phyloP scores from a whole-genome alignment of 2,797 vertebrate species.

The Sebastes trivittatus region DNA sequence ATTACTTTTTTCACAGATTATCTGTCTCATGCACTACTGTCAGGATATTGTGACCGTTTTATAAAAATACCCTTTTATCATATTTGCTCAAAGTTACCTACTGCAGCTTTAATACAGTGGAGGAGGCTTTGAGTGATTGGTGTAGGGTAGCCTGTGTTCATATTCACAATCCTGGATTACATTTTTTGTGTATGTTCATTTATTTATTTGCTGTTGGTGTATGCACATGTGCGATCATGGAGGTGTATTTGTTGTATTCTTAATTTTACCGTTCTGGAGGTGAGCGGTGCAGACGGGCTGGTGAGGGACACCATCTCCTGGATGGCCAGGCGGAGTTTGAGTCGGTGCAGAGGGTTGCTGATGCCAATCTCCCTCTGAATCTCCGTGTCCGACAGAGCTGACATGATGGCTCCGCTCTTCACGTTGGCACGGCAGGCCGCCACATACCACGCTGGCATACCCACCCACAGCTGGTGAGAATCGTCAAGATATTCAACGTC shows the following conservation, averaged over 20 bases:
- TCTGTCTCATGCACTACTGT: too few species aligned
- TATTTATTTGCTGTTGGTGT: neutral
- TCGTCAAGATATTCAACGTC: conserved; percentile 57
- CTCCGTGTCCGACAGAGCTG: conserved; percentile 94
- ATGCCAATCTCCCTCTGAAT: conserved; percentile 98
- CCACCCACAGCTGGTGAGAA: conserved; percentile 92
- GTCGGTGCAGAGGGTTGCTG: conserved; percentile 94
- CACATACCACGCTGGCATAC: conserved; percentile 98
- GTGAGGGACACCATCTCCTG: conserved; percentile 98
- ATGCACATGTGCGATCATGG: neutral
- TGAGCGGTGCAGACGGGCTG: conserved; percentile 94
- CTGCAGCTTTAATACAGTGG: neutral
- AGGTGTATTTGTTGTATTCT: conserved; percentile 9
- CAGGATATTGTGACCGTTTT: fast-evolving
- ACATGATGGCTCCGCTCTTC: conserved; percentile 98
- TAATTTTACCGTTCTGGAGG: conserved; percentile 89
- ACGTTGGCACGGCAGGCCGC: conserved; percentile 96
- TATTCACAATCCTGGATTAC: neutral
- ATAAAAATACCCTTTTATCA: too few species aligned
- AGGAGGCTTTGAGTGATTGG: conserved; percentile 23
- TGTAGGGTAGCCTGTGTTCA: conserved; percentile 10
- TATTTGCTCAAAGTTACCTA: too few species aligned
- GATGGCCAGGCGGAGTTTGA: conserved; percentile 94
- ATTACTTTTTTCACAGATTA: too few species aligned
- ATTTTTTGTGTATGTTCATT: neutral